Evolutionary conservation across 2,113 vertebrate species (phyloP), one percentile per base, ranked within the genome.

Genomic region (Scatophagus argus): DNA sequence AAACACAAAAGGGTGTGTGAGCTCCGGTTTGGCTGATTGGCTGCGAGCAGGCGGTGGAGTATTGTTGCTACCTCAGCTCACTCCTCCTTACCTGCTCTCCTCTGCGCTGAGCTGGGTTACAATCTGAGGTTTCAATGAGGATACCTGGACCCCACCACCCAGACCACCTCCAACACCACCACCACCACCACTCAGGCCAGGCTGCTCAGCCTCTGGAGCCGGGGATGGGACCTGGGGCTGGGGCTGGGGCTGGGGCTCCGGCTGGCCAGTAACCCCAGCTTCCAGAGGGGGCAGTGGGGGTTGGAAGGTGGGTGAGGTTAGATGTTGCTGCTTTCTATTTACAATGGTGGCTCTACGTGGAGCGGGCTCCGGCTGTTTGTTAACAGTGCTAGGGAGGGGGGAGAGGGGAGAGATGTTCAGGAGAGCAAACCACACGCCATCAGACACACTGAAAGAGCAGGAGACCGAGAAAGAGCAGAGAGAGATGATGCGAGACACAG

Each of bases 21-120:
- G 71, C 81, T 92, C 86, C 82, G 9, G 89, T 79, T 72, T 65
- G 85, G 87, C 80, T 89, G 90, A 93, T 92, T 92, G 89, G 94
- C 92, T 1, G 94, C 21, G 95, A 93, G 81, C 92, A 93, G 38
- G 86, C 92, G 67, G 91, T 86, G 80, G 93, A 67, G 17, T 88
- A 25, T 88, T 89, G 44, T 88, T 0, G 82, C 69, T 34, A 79
- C 84, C 82, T 73, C 79, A 74, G 81, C 88, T 85, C 75, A 62
- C 86, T 93, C 89, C 85, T 93, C 90, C 97, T 98, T 98, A 99
- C 98, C 97, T 98, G 96, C 79, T 89, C 59, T 98, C 96, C 75
- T 96, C 96, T 79, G 91, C 63, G 91, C 86, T 39, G 87, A 93
- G 95, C 31, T 93, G 95, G 82, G 62, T 82, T 87, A 93, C 83